Evolutionary conservation across 2,113 vertebrate genomes (phyloP), one percentile per base, ranked within the genome.

Genomic region (Pipra filicauda): DNA sequence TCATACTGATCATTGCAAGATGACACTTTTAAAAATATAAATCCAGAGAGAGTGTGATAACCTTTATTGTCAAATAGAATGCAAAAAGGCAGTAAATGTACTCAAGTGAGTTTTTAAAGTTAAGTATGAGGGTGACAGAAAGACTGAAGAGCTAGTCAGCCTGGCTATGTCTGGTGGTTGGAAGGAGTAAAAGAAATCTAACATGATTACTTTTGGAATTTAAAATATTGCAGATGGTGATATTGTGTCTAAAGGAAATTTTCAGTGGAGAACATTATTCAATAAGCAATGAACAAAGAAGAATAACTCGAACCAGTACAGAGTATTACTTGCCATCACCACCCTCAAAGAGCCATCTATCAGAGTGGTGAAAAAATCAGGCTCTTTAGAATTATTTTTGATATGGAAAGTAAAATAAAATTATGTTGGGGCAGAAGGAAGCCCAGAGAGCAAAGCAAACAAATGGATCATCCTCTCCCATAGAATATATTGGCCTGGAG

Each of bases 1-100:
- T 96, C 88, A 90, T 58, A 95, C 58, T 74, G 44, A 96, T 96
- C 66, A 31, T 22, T 90, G 79, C 41, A 81, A 88, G 67, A 92
- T 91, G 88, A 95, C 88, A 95, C 44, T 65, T 65, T 85, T 22
- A 55, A 92, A 88, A 81, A 88, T 79, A 93, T 33, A 86, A 95
- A 96, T 93, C 70, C 30, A 43, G 59, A 41, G 75, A 73, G 54
- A 85, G 16, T 6, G 2, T 85, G 74, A 92, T 88, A 93, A 88
- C 85, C 82, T 96, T 95, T 54, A 48, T 75, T 88, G 87, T 97
- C 87, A 96, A 95, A 89, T 30, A n/a, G 52, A 87, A 94, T 79
- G 65, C 26, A 94, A 80, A 97, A 94, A 93, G 30, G 61, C 9
- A 8, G 77, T 16, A 75, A 89, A 58, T 58, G 44, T 22, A 80